phyloP scores from a whole-genome alignment of 2,888 invertebrate genomes.

The Sericinus montela region DNA sequence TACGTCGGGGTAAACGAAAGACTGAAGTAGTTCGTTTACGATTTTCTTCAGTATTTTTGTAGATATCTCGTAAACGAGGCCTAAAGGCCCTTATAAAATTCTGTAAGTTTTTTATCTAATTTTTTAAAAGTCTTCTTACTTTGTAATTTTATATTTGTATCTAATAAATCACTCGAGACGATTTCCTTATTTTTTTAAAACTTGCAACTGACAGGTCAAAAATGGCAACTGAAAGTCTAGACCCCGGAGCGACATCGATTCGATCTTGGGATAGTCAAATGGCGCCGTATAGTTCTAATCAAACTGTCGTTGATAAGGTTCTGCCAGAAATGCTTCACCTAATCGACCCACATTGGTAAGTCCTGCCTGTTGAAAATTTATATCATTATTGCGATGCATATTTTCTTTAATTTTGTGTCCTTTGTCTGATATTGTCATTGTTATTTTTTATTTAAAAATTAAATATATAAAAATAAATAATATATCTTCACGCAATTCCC shows the following conservation, averaged over 20 bases:
- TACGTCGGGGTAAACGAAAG: slow-evolving; percentile 26
- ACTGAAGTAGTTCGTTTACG: slow-evolving; percentile 39
- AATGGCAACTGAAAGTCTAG: slow-evolving; percentile 25
- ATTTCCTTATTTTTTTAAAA: no score
- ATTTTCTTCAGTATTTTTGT: slow-evolving; percentile 37
- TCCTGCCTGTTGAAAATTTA: background rate
- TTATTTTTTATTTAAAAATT: no score
- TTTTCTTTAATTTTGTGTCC: no score
- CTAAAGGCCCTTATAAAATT: no score
- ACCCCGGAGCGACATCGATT: slow-evolving; percentile 50
- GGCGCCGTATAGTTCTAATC: slow-evolving; percentile 78
- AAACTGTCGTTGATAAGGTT: slow-evolving; percentile 90
- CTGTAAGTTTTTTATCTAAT: no score
- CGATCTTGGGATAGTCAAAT: slow-evolving; percentile 70
- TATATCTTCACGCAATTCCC: no score
- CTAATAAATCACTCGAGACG: background rate
- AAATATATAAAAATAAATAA: no score
- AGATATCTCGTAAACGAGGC: background rate
- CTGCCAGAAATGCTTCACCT: slow-evolving; percentile 85
- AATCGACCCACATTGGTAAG: slow-evolving; percentile 87
- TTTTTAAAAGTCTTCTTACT: no score
- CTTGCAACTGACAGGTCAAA: background rate
- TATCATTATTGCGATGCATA: no score
- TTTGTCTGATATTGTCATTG: no score
- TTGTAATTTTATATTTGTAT: no score